Conservation (phyloP, 2,797 vertebrate genomes). For the Acipenser oxyrinchus region DNA sequence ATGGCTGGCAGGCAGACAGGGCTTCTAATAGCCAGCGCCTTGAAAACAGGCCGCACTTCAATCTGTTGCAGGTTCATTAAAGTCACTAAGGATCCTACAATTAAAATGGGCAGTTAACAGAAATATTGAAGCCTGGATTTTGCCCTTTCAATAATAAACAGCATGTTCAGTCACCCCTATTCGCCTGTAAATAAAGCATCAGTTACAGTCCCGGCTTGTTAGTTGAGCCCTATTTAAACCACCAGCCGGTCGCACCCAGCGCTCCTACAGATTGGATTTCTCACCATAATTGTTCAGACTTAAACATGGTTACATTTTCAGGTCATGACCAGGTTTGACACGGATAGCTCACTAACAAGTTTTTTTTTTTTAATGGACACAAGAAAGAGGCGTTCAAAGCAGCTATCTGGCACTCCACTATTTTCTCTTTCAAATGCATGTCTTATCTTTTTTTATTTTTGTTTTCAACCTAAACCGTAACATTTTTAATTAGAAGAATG, state of each 20-base stretch:
- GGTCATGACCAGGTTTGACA: background rate
- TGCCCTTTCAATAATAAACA: slow-evolving; percentile 21
- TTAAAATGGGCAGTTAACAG: slow-evolving; percentile 39
- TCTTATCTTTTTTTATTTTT: no score
- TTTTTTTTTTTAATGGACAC: background rate
- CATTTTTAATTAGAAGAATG: no score
- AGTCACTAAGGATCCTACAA: slow-evolving; percentile 38
- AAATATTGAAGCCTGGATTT: slow-evolving; percentile 26
- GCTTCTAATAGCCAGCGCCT: slow-evolving; percentile 35
- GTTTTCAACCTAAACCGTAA: no score
- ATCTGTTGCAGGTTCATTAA: slow-evolving; percentile 54
- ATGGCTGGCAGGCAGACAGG: slow-evolving; percentile 46
- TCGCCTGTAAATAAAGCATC: slow-evolving; percentile 3
- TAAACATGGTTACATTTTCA: background rate
- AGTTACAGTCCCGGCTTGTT: background rate
- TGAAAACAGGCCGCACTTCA: slow-evolving; percentile 37
- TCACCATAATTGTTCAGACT: background rate
- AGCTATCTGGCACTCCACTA: no score
- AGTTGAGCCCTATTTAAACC: background rate
- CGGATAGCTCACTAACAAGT: background rate
- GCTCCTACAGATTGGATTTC: background rate
- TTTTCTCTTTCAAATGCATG: no score
- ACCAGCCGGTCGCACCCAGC: background rate
- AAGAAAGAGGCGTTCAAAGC: no score
- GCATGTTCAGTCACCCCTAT: background rate